These are phyloP conservation scores for Lamellibrachia columna DNA, from an alignment of 2,888 invertebrate genomes.

Conservation along the genomic window DNA sequence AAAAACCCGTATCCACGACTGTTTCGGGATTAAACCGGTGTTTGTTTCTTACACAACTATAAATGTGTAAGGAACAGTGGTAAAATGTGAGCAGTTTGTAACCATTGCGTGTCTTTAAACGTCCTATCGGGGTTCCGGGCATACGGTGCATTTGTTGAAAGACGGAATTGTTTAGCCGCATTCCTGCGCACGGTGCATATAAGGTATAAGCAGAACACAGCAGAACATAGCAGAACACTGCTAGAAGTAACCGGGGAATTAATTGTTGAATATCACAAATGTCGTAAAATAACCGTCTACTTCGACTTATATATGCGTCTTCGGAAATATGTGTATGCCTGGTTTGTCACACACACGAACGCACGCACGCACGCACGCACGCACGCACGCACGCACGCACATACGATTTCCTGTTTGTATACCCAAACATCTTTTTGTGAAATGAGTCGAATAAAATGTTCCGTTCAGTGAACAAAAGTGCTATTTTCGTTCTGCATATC, in stretches of 20 bases:
- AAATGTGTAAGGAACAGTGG: not conserved
- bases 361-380: too few species aligned
- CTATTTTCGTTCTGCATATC: too few species aligned
- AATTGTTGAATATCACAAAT: too few species aligned
- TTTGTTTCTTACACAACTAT: not conserved
- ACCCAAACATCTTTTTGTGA: too few species aligned
- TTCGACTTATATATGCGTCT: too few species aligned
- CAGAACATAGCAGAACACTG: not conserved
- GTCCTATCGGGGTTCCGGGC: not conserved
- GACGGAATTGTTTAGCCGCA: not conserved
- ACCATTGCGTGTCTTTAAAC: not conserved
- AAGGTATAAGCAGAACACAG: not conserved
- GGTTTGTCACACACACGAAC: too few species aligned
- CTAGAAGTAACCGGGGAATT: not conserved
- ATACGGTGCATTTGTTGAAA: not conserved
- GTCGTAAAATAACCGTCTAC: too few species aligned
- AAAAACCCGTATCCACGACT: not conserved
- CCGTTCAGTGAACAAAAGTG: too few species aligned
- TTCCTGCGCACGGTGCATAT: not conserved
- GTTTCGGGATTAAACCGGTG: not conserved
- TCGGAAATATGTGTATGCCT: too few species aligned
- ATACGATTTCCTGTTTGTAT: too few species aligned
- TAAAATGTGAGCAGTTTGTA: not conserved
- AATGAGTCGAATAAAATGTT: too few species aligned
- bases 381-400: too few species aligned